Evolutionary conservation across 2,113 vertebrate genomes (phyloP), one percentile per base, ranked within the genome.

Genomic region (Macrotis lagotis): DNA sequence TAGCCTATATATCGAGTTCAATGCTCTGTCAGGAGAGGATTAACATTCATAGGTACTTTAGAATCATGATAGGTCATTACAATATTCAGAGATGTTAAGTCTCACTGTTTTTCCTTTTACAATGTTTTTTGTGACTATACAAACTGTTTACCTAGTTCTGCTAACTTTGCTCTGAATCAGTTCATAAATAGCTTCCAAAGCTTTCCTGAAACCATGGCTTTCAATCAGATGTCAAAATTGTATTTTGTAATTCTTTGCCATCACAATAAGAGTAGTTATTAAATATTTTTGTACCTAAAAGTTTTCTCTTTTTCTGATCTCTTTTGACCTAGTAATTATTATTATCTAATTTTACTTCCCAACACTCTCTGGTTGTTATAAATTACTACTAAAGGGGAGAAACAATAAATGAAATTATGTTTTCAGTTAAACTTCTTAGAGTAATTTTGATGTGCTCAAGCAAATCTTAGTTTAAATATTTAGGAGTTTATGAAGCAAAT

Each of bases 401-500:
- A 95, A 91, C 59, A 74, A 74, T 1, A 74, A 37, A 55, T 55
- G 26, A 26, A 94, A 59, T 48, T 31, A 93, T 52, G 10, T 91
- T 93, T 94, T 89, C 49, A 44, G 66, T 48, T 83, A 91, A 94
- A 92, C 94, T 31, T 47, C 92, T 90, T 90, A 9, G 44, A 48
- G 47, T 24, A 53, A 12, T 25, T 48, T 83, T 19, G n/a, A 0
- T 47, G 51, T 88, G 91, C 3, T 88, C 49, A 48, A 50, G 31
- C 31, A 52, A 74, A 19, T 19, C 51, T 26, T 51, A 25, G 53
- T 50, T 93, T 12, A 16, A 5, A 51, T 16, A 47, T 94, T 93
- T 94, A 95, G 88, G 49, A 95, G 91, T 44, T 94, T 48, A 90
- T 90, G 50, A 96, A 48, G 22, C 28, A 94, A 95, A 44, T 93